Evolutionary conservation across 2,113 vertebrate species (phyloP).

Genomic region (Pelecanoides urinatrix): DNA sequence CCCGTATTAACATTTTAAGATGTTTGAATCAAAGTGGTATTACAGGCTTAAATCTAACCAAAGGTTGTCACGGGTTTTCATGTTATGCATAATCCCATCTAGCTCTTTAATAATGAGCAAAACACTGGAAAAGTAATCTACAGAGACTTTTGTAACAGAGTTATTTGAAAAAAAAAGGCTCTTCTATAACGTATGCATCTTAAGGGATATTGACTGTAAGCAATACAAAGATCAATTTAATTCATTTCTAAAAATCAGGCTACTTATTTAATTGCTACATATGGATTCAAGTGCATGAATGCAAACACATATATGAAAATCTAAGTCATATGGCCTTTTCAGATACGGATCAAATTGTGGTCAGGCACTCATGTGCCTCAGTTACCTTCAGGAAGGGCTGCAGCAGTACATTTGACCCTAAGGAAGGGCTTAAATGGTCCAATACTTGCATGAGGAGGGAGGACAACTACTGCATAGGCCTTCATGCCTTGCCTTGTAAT

Average conservation of each 20-base stretch:
- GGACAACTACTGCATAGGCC: background rate
- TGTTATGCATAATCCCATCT: background rate
- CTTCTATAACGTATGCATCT: background rate
- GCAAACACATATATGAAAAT: background rate
- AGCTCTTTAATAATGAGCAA: background rate
- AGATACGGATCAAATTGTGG: background rate
- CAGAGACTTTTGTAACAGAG: background rate
- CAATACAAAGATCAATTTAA: background rate
- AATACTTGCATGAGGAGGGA: background rate
- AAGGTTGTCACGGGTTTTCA: background rate
- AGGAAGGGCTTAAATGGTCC: background rate
- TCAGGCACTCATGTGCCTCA: background rate
- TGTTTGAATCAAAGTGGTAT: background rate
- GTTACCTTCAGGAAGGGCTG: background rate
- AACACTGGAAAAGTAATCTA: background rate
- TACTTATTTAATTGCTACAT: background rate
- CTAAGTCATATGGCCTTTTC: background rate
- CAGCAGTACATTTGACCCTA: background rate
- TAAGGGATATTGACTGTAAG: background rate
- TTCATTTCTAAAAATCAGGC: background rate
- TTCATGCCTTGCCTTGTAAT: background rate
- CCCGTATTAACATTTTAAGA: background rate
- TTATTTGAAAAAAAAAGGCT: background rate
- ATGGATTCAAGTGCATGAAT: background rate
- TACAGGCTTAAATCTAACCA: background rate